phyloP scores from a whole-genome alignment of 2,888 invertebrate species.

The Apotomis betuletana region DNA sequence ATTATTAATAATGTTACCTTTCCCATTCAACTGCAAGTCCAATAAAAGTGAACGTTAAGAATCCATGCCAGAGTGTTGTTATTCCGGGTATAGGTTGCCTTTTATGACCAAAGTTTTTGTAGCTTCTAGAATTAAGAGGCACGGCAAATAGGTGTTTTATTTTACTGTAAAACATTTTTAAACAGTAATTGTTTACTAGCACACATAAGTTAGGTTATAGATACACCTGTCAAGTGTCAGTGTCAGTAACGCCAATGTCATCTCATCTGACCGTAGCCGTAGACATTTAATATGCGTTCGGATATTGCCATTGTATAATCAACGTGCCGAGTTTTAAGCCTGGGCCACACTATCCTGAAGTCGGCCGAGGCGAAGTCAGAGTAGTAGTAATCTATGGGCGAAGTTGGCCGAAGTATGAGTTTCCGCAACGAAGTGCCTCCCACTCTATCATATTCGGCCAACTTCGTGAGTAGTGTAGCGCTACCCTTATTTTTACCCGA shows the following conservation, averaged over 20 bases:
- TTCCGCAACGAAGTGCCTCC: too few species aligned
- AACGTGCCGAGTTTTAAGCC: too few species aligned
- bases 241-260: too few species aligned
- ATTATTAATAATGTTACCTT: slow-evolving; percentile 53
- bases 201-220: slow-evolving; percentile 1
- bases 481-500: too few species aligned
- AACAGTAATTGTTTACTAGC: background rate
- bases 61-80: slow-evolving; percentile 74
- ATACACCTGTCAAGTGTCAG: too few species aligned
- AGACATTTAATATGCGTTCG: background rate
- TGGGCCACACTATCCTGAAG: too few species aligned
- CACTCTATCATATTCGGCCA: too few species aligned
- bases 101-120: slow-evolving; percentile 78
- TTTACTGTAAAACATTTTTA: slow-evolving; percentile 8
- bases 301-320: background rate
- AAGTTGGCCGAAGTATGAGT: too few species aligned
- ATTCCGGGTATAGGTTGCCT: slow-evolving; percentile 61
- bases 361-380: too few species aligned
- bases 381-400: too few species aligned
- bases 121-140: slow-evolving; percentile 52
- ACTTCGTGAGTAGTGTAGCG: too few species aligned
- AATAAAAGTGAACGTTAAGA: slow-evolving; percentile 70
- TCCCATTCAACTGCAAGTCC: slow-evolving; percentile 70
- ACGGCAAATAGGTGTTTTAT: slow-evolving; percentile 32
- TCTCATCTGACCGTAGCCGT: too few species aligned